These are phyloP conservation scores for Trachythela sp. DNA, from an alignment of 64 coral and sea anemone species.

Conservation along the genomic window DNA sequence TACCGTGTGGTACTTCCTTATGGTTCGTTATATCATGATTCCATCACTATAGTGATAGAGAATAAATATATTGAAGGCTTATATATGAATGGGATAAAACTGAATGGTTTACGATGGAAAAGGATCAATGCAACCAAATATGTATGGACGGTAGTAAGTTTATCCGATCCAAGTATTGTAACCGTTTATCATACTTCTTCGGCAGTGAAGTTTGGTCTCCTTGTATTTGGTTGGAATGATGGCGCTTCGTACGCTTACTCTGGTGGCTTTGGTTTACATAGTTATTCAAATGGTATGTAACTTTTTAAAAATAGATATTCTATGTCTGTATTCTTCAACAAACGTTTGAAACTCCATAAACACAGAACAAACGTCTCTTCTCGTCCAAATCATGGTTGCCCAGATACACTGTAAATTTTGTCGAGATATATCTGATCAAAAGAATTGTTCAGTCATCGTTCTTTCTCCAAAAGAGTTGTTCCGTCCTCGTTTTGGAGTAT, in stretches of 20 bases:
- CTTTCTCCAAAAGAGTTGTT: no score
- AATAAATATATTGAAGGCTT: background rate
- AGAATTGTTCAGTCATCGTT: no score
- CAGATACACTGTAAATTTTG: no score
- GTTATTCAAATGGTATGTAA: no score
- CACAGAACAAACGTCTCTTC: no score
- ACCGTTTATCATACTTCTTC: background rate
- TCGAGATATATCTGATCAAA: no score
- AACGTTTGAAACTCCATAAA: no score
- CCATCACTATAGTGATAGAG: background rate
- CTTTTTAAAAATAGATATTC: no score
- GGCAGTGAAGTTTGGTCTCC: background rate
- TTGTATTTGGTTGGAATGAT: background rate
- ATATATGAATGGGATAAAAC: background rate
- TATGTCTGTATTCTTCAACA: background rate
- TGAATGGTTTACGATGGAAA: background rate
- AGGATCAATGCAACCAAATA: background rate
- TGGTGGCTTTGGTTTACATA: background rate
- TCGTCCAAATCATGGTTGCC: no score
- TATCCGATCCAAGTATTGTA: background rate
- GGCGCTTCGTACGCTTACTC: background rate
- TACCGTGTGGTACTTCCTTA: background rate
- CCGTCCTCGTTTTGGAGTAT: no score
- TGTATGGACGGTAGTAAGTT: background rate
- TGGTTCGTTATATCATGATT: background rate